Conservation (phyloP, 2,113 vertebrate species). For the Chaetodon auriga region DNA sequence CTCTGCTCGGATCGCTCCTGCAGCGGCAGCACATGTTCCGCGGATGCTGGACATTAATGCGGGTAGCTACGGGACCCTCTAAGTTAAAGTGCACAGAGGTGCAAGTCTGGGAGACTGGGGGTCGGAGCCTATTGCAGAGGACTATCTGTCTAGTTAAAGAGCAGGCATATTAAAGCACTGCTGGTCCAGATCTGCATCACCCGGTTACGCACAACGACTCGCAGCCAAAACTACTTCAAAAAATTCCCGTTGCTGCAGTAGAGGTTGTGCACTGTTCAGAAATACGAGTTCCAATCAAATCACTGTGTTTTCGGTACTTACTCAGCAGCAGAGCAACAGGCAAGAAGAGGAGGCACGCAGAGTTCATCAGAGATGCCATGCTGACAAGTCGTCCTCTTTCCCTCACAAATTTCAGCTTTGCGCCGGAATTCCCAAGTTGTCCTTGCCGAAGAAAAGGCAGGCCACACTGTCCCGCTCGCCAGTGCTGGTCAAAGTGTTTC, state of each 20-base stretch:
- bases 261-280: not conserved
- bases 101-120: not conserved
- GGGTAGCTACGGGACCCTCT: conserved; percentile 12
- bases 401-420: conserved; percentile 21
- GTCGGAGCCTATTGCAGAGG: not conserved
- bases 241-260: not conserved
- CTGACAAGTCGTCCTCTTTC: conserved; percentile 51
- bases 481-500: conserved; percentile 34
- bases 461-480: conserved; percentile 10
- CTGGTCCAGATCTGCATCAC: not conserved
- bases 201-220: conserved; percentile 11
- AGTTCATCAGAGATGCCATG: conserved; percentile 80
- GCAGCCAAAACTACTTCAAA: not conserved
- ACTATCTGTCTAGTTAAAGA: not conserved
- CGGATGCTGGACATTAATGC: not conserved
- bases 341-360: conserved; percentile 79
- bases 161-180: not conserved
- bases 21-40: conserved; percentile 10
- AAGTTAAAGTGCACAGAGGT: not conserved
- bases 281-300: not conserved
- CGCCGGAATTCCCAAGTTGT: conserved; percentile 13
- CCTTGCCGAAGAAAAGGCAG: not conserved
- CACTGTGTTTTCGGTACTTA: conserved; percentile 69
- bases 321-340: conserved; percentile 86
- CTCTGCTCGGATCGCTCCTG: not conserved